Percentiles rank a stretch among this genome's conserved stretches.
Evolutionary conservation across 2,113 vertebrate species (phyloP).

Genomic region (Theristicus caerulescens): DNA sequence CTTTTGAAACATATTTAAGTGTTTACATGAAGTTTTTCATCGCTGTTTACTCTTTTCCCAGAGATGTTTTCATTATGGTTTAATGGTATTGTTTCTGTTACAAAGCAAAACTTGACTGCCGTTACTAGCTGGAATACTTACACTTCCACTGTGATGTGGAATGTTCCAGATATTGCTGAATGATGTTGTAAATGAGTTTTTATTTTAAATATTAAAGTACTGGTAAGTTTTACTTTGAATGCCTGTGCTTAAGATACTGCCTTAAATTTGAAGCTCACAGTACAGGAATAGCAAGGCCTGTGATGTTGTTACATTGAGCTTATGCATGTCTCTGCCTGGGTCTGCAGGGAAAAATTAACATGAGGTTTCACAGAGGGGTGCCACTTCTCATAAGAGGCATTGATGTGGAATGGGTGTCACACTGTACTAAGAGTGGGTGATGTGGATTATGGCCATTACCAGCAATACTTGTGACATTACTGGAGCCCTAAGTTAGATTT

Average conservation of each 20-base stretch:
- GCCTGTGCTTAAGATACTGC: background rate
- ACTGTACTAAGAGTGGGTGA: background rate
- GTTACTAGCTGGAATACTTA: background rate
- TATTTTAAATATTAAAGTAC: background rate
- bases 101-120: conserved; percentile 35
- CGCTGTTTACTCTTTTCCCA: conserved; percentile 39
- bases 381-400: background rate
- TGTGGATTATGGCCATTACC: background rate
- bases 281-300: background rate
- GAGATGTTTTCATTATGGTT: conserved; percentile 28
- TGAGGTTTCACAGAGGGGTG: background rate
- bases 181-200: background rate
- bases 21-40: conserved; percentile 45
- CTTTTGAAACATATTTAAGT: conserved; percentile 23
- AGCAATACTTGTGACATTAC: background rate
- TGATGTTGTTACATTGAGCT: background rate
- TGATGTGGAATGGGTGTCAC: background rate
- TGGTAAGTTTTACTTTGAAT: background rate
- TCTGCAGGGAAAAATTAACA: background rate
- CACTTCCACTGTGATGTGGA: background rate
- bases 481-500: background rate
- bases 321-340: background rate
- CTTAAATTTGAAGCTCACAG: background rate
- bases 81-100: conserved; percentile 50
- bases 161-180: conserved; percentile 21